Conservation (phyloP, 2,888 invertebrate species). For the Azorinus chamasolen region DNA sequence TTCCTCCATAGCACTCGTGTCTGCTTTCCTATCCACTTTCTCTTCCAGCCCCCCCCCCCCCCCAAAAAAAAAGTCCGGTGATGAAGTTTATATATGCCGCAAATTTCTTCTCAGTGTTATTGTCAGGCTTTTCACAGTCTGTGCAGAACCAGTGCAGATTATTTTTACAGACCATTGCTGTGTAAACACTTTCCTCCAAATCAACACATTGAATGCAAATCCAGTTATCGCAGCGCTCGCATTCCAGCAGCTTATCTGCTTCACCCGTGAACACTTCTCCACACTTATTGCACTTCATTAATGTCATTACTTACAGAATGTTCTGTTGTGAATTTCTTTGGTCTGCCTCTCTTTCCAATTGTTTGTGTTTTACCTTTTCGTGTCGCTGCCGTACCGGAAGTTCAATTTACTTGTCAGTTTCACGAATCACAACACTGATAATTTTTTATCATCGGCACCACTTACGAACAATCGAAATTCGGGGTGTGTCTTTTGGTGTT, state of each 20-base stretch:
- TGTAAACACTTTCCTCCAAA: not conserved
- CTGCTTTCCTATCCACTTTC: slow-evolving; percentile 8
- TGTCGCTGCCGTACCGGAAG: no score
- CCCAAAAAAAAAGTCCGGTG: no score
- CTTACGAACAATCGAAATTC: no score
- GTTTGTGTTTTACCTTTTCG: no score
- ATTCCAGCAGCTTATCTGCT: slow-evolving; percentile 11
- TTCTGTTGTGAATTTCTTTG: not conserved
- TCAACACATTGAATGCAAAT: slow-evolving; percentile 6
- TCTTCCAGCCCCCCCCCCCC: not conserved
- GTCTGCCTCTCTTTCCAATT: not conserved
- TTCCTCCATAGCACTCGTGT: slow-evolving; percentile 6
- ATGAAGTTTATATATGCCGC: slow-evolving; percentile 8
- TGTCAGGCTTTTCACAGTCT: slow-evolving; percentile 16
- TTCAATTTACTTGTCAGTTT: no score
- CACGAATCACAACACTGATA: no score
- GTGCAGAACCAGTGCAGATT: slow-evolving; percentile 8
- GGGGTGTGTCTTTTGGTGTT: no score
- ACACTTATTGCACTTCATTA: slow-evolving; percentile 1
- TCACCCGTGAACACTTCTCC: not conserved
- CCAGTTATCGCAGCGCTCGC: slow-evolving; percentile 17
- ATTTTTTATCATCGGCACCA: no score
- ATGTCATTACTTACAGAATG: slow-evolving; percentile 1
- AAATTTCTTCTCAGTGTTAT: slow-evolving; percentile 6
- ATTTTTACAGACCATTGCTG: not conserved